phyloP scores from a whole-genome alignment of 2,888 invertebrate genomes.

The Blera fallax region DNA sequence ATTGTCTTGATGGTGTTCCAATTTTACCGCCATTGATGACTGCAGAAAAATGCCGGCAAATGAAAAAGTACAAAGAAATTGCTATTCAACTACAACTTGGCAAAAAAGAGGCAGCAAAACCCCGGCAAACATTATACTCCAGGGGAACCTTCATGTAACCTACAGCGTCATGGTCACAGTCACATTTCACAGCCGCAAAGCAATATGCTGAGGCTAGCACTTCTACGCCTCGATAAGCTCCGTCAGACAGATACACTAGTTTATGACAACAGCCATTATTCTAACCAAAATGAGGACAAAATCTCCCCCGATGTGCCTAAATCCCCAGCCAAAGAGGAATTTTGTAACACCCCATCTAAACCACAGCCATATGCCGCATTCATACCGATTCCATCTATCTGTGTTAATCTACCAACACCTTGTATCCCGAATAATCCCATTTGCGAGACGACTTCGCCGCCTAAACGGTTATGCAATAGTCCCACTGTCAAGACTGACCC shows the following conservation, averaged over 20 bases:
- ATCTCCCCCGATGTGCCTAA: too few relatives aligned
- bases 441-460: slow-evolving; percentile 1
- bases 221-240: too few relatives aligned
- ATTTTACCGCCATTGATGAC: slow-evolving; percentile 81
- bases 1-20: slow-evolving; percentile 79
- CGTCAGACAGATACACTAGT: too few relatives aligned
- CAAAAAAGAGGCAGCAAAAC: background rate
- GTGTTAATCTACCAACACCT: slow-evolving; percentile 79
- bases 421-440: slow-evolving; percentile 45
- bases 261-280: too few relatives aligned
- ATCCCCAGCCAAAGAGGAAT: too few relatives aligned
- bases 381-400: slow-evolving; percentile 76
- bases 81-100: slow-evolving; percentile 76
- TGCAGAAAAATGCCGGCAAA: slow-evolving; percentile 76
- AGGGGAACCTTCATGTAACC: slow-evolving; percentile 28
- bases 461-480: slow-evolving; percentile 78
- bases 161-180: slow-evolving; percentile 66
- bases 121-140: background rate
- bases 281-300: too few relatives aligned
- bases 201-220: too few relatives aligned
- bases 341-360: slow-evolving; percentile 44
- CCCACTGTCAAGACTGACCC: slow-evolving; percentile 74
- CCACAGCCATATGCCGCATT: slow-evolving; percentile 65
- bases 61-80: slow-evolving; percentile 75
- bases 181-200: slow-evolving; percentile 62